Evolutionary conservation across 2,888 invertebrate genomes (phyloP), one percentile per base, ranked within the genome.

Genomic region (Cosmia pyralina): DNA sequence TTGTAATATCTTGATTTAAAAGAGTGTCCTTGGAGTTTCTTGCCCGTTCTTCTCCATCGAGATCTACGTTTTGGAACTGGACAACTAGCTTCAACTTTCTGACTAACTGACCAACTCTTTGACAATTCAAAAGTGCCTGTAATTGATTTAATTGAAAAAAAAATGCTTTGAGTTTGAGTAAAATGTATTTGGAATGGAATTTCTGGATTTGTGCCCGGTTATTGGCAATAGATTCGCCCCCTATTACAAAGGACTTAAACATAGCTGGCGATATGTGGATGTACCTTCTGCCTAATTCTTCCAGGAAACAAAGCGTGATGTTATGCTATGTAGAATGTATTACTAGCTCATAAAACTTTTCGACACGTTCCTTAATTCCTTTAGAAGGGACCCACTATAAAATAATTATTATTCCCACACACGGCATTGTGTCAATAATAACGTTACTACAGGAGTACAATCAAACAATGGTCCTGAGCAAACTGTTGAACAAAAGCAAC

Each of bases 391-490:
- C 60, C 48, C 44, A 44, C 52, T 66, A 52, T 57, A 62, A 53
- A 48, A 75, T 69, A 22, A 76, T 81, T 62, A 82, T 77, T 82
- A 68, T 79, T 62, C 57, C 53, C 60, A 68, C 64, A 60, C 63
- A 58, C 38, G 38, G 55, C 68, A 74, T 64, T 75, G 57, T 79
- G 75, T 75, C 81, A 79, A 75, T 69, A 83, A 83, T 75, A 69
- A 79, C 50, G 66, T 72, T 72, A 68, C 59, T 65, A 69, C 48
- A 60, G 19, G 10, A 48, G 46, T 15, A 78, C 81, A 81, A 84
- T 73, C 71, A 77, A 77, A 81, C 85, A 81, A 81, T 57, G 60
- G 79, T 67, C 83, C 85, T 84, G 75, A 76, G 22, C 60, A 82
- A 79, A 82, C 74, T 15, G 2, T 7, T 41, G 62, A 62, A 83